A percentile compares a stretch with the other conserved stretches of the same genome.
Conservation (phyloP, 2,888 invertebrate species). For the Sinopyrophorus schimmeli region DNA sequence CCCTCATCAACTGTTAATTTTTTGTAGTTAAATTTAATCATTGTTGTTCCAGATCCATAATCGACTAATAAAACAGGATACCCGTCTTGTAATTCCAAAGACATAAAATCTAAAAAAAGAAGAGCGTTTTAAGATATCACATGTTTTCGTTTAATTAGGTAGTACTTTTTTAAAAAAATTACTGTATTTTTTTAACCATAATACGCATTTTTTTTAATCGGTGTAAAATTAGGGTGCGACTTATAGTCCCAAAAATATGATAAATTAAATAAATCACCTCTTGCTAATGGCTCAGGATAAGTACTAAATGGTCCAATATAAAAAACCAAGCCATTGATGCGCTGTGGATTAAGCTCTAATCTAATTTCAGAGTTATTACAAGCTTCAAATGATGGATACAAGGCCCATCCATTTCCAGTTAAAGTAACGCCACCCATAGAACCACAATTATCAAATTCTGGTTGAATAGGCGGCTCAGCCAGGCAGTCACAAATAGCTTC, state of each 20-base stretch:
- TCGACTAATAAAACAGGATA: conserved; percentile 81
- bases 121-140: conserved; percentile 9
- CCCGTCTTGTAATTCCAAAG: conserved; percentile 84
- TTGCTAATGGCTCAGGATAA: conserved; percentile 66
- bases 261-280: conserved; percentile 59
- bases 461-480: conserved; percentile 55
- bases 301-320: conserved; percentile 83
- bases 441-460: conserved; percentile 66
- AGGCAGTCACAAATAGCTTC: conserved; percentile 74
- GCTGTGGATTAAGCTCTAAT: conserved; percentile 77
- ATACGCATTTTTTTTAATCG: too few relatives aligned
- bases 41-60: conserved; percentile 82
- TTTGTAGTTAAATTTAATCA: conserved; percentile 69
- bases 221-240: not conserved
- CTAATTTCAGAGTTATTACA: conserved; percentile 84
- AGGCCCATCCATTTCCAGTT: conserved; percentile 88
- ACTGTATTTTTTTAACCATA: not conserved
- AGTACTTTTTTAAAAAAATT: conserved; percentile 6
- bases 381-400: conserved; percentile 85
- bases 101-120: conserved; percentile 85
- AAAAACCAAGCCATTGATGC: conserved; percentile 81
- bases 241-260: not conserved
- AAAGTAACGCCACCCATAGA: conserved; percentile 86
- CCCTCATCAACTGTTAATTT: conserved; percentile 81
- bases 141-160: conserved; percentile 14